These are phyloP conservation scores for Spondyliosoma cantharus DNA, from an alignment of 2,797 vertebrate species.

Conservation along the genomic window DNA sequence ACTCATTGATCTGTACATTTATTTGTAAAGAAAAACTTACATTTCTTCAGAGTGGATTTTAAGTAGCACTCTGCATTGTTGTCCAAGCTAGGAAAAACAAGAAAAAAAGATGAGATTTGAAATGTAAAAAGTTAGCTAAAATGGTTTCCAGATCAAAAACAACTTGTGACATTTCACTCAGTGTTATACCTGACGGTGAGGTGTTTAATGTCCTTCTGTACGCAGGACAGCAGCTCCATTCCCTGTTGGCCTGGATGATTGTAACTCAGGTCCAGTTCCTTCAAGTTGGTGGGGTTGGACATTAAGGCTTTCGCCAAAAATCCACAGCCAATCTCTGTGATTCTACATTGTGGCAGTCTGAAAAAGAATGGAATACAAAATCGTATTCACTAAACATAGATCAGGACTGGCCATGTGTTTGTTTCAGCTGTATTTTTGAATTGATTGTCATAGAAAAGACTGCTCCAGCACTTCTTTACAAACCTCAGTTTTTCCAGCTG, in stretches of 20 bases:
- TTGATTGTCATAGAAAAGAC: not conserved
- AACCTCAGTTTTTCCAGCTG: slow-evolving; percentile 51
- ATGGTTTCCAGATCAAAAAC: not conserved
- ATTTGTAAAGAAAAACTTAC: slow-evolving; percentile 12
- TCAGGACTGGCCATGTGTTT: not conserved
- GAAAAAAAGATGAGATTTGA: not conserved
- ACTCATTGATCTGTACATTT: not conserved
- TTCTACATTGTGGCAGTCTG: slow-evolving; percentile 43
- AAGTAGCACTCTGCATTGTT: slow-evolving; percentile 46
- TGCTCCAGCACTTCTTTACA: not conserved
- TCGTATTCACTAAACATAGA: not conserved
- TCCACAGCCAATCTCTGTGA: slow-evolving; percentile 41
- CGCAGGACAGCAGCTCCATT: slow-evolving; percentile 10
- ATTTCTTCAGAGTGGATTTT: slow-evolving; percentile 56
- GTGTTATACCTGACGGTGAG: slow-evolving; percentile 34
- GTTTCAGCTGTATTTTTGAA: not conserved
- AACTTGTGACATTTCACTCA: not conserved
- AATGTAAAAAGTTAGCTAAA: not conserved
- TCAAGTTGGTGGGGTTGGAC: slow-evolving; percentile 30
- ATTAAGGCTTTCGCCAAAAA: slow-evolving; percentile 19
- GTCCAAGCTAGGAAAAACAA: slow-evolving; percentile 8
- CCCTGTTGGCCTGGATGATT: slow-evolving; percentile 34
- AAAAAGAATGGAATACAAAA: not conserved
- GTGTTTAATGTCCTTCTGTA: slow-evolving; percentile 8
- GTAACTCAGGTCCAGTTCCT: slow-evolving; percentile 53